A percentile compares a stretch with the other conserved stretches of the same genome.
Evolutionary conservation across 2,888 invertebrate species (phyloP).

Genomic region (Phyto melanocephala): DNA sequence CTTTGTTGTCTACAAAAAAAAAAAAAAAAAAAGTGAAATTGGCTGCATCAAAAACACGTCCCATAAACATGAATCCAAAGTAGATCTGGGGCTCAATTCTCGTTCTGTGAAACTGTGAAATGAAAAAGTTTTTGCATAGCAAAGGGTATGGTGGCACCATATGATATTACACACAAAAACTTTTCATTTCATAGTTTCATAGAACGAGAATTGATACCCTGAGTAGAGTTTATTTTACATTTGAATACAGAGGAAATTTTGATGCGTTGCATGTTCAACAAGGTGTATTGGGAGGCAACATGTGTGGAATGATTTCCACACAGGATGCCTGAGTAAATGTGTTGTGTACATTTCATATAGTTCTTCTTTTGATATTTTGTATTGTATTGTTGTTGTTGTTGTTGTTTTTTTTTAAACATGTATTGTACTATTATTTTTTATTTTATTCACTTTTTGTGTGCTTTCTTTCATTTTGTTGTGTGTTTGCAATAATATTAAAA

Average conservation of each 20-base stretch:
- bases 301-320: constrained; percentile 17
- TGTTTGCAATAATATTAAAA: constrained; percentile 73
- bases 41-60: constrained; percentile 65
- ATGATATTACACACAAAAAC: too few species aligned
- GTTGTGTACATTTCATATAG: constrained; percentile 36
- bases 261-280: constrained; percentile 57
- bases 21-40: constrained; percentile 38
- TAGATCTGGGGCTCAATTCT: constrained; percentile 48
- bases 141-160: too few species aligned
- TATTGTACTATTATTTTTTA: background rate
- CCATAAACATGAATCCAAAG: constrained; percentile 62
- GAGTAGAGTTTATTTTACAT: constrained; percentile 56
- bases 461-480: constrained; percentile 52
- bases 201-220: too few species aligned
- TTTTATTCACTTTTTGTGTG: constrained; percentile 57
- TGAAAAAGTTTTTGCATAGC: too few species aligned
- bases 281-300: constrained; percentile 50
- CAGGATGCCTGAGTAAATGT: background rate
- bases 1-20: constrained; percentile 42
- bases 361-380: constrained; percentile 30
- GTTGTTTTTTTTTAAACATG: background rate
- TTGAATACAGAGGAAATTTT: constrained; percentile 45
- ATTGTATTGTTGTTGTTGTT: background rate
- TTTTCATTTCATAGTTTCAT: too few species aligned
- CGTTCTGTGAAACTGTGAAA: too few species aligned